These are phyloP conservation scores for Mimumesa dahlbomi DNA, from an alignment of 2,888 invertebrate species.

Conservation along the genomic window DNA sequence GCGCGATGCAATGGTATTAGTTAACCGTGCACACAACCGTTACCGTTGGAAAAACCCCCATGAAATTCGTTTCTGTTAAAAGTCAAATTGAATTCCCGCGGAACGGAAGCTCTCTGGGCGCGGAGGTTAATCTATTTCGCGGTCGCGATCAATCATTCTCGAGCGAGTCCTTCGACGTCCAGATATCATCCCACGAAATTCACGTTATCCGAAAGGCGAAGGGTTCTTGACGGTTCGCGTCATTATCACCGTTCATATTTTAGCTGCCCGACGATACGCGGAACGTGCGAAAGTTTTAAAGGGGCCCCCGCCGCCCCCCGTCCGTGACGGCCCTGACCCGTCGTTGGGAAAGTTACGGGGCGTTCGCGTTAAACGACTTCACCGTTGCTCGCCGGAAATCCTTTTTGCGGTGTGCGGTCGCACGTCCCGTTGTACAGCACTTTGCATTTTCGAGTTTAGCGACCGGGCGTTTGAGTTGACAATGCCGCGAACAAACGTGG, in stretches of 20 bases:
- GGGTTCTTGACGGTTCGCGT: background rate
- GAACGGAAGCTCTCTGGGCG: no score
- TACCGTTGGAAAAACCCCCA: no score
- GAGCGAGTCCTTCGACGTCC: background rate
- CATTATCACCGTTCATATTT: slow-evolving; percentile 5
- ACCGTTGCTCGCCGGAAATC: slow-evolving; percentile 15
- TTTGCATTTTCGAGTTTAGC: background rate
- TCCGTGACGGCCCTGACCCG: background rate
- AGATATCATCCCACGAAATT: background rate
- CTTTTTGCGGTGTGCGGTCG: background rate
- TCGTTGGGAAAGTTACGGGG: slow-evolving; percentile 34
- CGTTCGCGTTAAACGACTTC: slow-evolving; percentile 25
- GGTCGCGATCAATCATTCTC: slow-evolving; percentile 1
- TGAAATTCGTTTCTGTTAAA: no score
- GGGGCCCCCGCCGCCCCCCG: slow-evolving; percentile 8
- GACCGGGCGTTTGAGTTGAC: no score
- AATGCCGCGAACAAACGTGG: no score
- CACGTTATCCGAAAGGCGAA: background rate
- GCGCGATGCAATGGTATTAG: no score
- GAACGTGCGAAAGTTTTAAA: slow-evolving; percentile 22
- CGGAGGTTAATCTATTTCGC: background rate
- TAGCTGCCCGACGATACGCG: background rate
- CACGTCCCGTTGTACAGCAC: background rate
- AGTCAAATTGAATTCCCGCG: no score
- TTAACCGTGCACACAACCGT: no score